phyloP scores from a whole-genome alignment of 2,113 vertebrate genomes.

The Lepus americanus region DNA sequence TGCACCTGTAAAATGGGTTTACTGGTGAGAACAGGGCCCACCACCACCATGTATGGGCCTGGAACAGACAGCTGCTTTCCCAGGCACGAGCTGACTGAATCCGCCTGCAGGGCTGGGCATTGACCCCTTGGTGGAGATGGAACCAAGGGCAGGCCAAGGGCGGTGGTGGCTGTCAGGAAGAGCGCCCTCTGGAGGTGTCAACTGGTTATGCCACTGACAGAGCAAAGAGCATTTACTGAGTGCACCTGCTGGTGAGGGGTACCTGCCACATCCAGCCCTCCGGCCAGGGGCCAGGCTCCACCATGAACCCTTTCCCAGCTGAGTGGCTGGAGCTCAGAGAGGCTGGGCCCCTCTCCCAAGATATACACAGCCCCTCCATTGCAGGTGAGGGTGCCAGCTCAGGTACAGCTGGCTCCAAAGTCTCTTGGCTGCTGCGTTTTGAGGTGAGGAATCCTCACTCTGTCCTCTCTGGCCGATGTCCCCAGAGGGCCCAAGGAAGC shows the following conservation, averaged over 20 bases:
- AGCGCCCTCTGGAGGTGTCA: too few relatives aligned
- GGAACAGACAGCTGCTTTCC: background rate
- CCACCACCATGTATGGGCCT: rapidly evolving
- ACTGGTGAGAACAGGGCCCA: rapidly evolving
- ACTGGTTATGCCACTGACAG: rapidly evolving
- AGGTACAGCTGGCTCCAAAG: background rate
- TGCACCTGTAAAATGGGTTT: rapidly evolving
- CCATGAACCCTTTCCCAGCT: background rate
- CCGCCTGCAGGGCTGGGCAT: too few relatives aligned
- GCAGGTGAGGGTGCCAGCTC: background rate
- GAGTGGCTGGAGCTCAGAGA: conserved; percentile 5
- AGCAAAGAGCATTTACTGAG: background rate
- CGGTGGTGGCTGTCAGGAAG: too few relatives aligned
- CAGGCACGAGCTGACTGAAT: too few relatives aligned
- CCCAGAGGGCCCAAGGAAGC: background rate
- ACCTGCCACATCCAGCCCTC: background rate
- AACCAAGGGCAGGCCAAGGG: too few relatives aligned
- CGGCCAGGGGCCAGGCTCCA: rapidly evolving
- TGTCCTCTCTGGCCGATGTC: background rate
- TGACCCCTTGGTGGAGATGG: background rate
- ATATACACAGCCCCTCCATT: background rate
- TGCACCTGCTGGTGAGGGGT: too few relatives aligned
- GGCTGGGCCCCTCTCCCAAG: background rate
- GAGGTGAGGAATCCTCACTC: background rate
- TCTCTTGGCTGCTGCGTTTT: background rate